phyloP scores from a whole-genome alignment of 1,140 invertebrate species.

The Lepidotrigona ventralis region DNA sequence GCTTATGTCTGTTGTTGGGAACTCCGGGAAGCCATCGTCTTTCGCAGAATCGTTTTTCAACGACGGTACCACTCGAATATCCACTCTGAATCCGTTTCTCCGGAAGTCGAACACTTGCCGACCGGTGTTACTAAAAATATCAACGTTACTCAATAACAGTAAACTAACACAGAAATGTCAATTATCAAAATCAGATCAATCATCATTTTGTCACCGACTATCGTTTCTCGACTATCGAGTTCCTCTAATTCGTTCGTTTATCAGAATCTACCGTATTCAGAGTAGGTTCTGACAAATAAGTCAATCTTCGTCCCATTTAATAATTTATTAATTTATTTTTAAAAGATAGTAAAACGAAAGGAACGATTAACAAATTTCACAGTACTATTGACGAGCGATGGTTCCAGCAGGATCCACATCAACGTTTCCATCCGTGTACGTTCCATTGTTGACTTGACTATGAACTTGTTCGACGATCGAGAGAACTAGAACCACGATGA shows the following conservation, averaged over 20 bases:
- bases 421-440: neutral
- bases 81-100: conserved; percentile 71
- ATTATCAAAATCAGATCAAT: neutral
- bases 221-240: too few species aligned
- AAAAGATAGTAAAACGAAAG: neutral
- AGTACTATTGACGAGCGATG: conserved; percentile 7
- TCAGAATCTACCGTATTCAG: too few species aligned
- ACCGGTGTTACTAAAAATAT: neutral
- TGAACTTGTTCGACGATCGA: neutral
- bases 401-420: conserved; percentile 23
- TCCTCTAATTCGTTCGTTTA: too few species aligned
- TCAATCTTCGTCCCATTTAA: too few species aligned
- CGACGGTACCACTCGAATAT: conserved; percentile 69
- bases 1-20: conserved; percentile 72
- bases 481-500: conserved; percentile 33
- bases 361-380: neutral
- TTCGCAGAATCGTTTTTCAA: conserved; percentile 33
- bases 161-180: too few species aligned
- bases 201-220: too few species aligned
- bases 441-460: neutral
- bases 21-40: conserved; percentile 68
- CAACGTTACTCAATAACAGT: too few species aligned
- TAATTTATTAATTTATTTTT: too few species aligned
- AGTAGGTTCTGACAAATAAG: too few species aligned
- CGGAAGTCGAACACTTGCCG: conserved; percentile 70